Evolutionary conservation across 1,140 invertebrate species (phyloP).

Genomic region (Maconellicoccus hirsutus): DNA sequence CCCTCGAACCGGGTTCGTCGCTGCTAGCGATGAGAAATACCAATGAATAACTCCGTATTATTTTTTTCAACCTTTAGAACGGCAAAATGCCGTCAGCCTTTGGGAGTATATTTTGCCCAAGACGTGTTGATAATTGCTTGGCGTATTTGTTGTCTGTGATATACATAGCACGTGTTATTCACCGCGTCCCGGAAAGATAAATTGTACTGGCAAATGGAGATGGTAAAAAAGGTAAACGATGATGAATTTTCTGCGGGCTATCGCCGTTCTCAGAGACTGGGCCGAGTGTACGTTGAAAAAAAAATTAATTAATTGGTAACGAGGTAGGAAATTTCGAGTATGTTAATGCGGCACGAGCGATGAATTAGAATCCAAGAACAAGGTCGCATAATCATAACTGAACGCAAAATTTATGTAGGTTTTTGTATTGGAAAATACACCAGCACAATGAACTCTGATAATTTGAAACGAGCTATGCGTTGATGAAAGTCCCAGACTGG

Average conservation of each 20-base stretch:
- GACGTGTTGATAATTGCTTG: not conserved
- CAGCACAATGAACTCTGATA: no score
- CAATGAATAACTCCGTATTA: not conserved
- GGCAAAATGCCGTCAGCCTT: not conserved
- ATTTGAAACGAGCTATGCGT: no score
- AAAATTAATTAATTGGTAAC: slow-evolving; percentile 1
- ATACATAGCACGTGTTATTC: not conserved
- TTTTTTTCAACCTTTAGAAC: not conserved
- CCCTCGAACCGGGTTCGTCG: not conserved
- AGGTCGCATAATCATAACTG: no score
- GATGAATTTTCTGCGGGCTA: not conserved
- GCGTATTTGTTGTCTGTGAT: not conserved
- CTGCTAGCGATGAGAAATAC: not conserved
- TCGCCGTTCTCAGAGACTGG: not conserved
- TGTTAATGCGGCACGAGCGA: not conserved
- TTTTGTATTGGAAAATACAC: no score
- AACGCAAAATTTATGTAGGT: no score
- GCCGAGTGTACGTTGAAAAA: not conserved
- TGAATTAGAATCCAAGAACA: no score
- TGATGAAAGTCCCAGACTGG: no score
- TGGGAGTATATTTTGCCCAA: not conserved
- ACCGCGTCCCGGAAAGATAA: not conserved
- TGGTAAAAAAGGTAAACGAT: not conserved
- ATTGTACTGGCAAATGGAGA: not conserved
- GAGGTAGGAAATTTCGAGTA: not conserved